A percentile compares a stretch with the other conserved stretches of the same genome.
phyloP scores from a whole-genome alignment of 2,888 invertebrate genomes.

The Dryocosmus kuriphilus region DNA sequence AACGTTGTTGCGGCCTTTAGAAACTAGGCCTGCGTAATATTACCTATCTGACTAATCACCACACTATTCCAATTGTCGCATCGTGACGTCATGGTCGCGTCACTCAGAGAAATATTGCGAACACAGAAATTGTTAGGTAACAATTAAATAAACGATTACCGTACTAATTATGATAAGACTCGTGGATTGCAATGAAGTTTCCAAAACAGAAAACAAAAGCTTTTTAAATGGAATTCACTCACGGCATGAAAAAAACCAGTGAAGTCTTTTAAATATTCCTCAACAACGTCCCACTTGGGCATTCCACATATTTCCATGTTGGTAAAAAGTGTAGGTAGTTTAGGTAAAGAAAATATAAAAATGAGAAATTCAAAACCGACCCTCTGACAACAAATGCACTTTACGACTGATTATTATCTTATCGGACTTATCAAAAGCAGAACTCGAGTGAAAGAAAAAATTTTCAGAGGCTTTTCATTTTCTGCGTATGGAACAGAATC shows the following conservation, averaged over 20 bases:
- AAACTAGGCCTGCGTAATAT: constrained; percentile 54
- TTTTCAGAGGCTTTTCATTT: not conserved
- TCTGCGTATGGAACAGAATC: not conserved
- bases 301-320: constrained; percentile 66
- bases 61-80: constrained; percentile 41
- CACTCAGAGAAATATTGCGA: not conserved
- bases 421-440: constrained; percentile 56
- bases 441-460: not conserved
- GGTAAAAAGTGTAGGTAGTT: not conserved
- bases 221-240: constrained; percentile 54
- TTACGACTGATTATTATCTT: constrained; percentile 41
- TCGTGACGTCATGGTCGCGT: constrained; percentile 16
- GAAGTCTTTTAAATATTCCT: constrained; percentile 67
- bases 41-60: constrained; percentile 50
- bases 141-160: not conserved
- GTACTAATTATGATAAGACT: not conserved
- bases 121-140: not conserved
- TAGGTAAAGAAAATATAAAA: not conserved
- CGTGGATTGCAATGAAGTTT: not conserved
- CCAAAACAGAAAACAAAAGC: not conserved
- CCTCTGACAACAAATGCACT: constrained; percentile 46
- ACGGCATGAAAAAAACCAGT: constrained; percentile 58
- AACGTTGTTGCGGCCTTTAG: constrained; percentile 16
- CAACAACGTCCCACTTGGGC: constrained; percentile 64
- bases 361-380: not conserved